Conservation (phyloP, 2,113 vertebrate species). For the Neogobius melanostomus region DNA sequence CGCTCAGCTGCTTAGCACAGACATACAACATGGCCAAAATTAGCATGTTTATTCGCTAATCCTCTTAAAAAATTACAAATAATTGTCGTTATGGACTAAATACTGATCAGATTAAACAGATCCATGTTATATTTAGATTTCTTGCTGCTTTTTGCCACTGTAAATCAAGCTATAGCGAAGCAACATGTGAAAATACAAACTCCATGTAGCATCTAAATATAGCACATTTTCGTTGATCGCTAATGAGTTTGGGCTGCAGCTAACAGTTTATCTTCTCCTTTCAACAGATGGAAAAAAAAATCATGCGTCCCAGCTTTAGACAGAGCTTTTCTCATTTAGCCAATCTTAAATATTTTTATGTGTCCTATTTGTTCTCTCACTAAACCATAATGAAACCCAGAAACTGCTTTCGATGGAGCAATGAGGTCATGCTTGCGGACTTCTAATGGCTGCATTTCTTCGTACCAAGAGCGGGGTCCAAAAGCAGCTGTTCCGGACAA, state of each 20-base stretch:
- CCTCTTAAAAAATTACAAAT: not conserved
- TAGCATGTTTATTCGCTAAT: not conserved
- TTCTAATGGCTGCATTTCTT: constrained; percentile 38
- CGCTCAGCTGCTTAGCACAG: constrained; percentile 2
- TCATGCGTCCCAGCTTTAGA: too few relatives aligned
- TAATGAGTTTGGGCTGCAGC: too few relatives aligned
- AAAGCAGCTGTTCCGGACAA: constrained; percentile 56
- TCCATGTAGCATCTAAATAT: too few relatives aligned
- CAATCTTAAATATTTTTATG: constrained; percentile 4
- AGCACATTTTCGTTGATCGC: too few relatives aligned
- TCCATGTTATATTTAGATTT: too few relatives aligned
- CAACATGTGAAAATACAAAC: too few relatives aligned
- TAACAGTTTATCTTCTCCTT: too few relatives aligned
- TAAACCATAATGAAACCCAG: constrained; percentile 1
- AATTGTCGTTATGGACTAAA: too few relatives aligned
- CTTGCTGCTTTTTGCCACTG: too few relatives aligned
- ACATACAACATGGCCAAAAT: constrained; percentile 9
- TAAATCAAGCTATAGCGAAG: too few relatives aligned
- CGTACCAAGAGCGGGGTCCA: constrained; percentile 20
- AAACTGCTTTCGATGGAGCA: not conserved
- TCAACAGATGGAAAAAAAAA: too few relatives aligned
- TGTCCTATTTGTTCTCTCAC: not conserved
- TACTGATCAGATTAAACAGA: too few relatives aligned
- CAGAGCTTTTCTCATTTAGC: not conserved
- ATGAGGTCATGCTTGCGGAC: constrained; percentile 38